phyloP scores from a whole-genome alignment of 2,113 vertebrate genomes.

The Etheostoma spectabile region DNA sequence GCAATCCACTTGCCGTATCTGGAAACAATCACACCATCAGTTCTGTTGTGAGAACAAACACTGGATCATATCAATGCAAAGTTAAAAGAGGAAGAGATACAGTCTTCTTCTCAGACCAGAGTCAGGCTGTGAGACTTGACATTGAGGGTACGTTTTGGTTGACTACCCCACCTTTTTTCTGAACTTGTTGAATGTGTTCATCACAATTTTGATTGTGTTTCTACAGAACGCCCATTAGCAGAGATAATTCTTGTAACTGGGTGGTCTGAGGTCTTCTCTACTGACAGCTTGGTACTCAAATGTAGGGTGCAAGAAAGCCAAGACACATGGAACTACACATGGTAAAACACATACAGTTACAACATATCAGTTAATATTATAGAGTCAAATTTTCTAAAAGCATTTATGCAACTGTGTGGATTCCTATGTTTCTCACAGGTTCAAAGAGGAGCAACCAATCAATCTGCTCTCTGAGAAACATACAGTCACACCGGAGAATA shows the following conservation, averaged over 20 bases:
- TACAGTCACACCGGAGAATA: conserved; percentile 59
- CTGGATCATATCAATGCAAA: conserved; percentile 59
- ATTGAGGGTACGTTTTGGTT: conserved; percentile 34
- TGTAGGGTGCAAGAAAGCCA: conserved; percentile 62
- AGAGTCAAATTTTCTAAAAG: background rate
- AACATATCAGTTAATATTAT: background rate
- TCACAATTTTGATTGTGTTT: background rate
- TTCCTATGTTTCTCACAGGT: conserved; percentile 49
- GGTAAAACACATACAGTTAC: conserved; percentile 68
- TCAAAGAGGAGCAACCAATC: rapidly evolving
- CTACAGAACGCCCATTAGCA: conserved; percentile 70
- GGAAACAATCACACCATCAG: conserved; percentile 1
- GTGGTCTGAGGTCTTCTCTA: conserved; percentile 79
- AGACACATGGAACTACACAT: conserved; percentile 75
- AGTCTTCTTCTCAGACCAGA: conserved; percentile 3
- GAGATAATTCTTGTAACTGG: conserved; percentile 67
- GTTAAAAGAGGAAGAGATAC: background rate
- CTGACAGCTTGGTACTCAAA: conserved; percentile 70
- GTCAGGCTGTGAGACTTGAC: rapidly evolving
- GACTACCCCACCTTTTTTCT: background rate
- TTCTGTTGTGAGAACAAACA: background rate
- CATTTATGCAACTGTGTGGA: background rate
- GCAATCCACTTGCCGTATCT: rapidly evolving
- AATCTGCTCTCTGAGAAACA: background rate
- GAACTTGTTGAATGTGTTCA: background rate